Evolutionary conservation across 2,888 invertebrate genomes (phyloP).

Genomic region (Drosophila phalerata): DNA sequence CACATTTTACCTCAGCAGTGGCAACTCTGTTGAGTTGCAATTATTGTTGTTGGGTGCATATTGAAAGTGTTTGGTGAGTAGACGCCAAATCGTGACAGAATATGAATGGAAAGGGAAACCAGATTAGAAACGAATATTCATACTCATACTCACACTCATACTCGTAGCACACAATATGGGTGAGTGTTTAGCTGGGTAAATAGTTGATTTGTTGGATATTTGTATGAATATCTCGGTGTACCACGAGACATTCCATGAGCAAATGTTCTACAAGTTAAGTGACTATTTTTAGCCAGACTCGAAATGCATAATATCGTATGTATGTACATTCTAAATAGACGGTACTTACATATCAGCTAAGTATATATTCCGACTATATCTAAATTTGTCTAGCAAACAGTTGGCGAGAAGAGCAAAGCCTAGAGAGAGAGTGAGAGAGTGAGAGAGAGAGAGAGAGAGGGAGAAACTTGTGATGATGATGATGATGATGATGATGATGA

Average conservation of each 20-base stretch:
- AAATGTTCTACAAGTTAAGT: constrained; percentile 28
- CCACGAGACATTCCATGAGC: constrained; percentile 43
- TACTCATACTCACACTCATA: not conserved
- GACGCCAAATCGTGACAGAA: constrained; percentile 62
- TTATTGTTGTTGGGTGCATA: constrained; percentile 6
- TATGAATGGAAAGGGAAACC: constrained; percentile 67
- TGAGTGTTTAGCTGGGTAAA: constrained; percentile 16
- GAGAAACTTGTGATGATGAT: constrained; percentile 23
- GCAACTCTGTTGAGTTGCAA: not conserved
- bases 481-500: constrained; percentile 28
- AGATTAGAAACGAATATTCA: constrained; percentile 44
- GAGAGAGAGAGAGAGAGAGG: not conserved
- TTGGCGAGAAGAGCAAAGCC: constrained; percentile 8
- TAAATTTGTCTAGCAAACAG: constrained; percentile 40
- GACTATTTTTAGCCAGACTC: constrained; percentile 49
- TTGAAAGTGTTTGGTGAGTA: not conserved
- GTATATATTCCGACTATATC: constrained; percentile 20
- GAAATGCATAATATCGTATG: constrained; percentile 52
- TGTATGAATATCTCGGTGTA: constrained; percentile 7
- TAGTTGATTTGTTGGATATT: not conserved
- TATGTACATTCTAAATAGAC: constrained; percentile 18
- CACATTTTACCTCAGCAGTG: not conserved
- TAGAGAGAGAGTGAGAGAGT: too few species aligned
- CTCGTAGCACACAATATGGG: not conserved
- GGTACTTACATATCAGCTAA: constrained; percentile 20